Base-by-base conservation (phyloP, 2,113 vertebrate species). In the Podiceps cristatus region DNA sequence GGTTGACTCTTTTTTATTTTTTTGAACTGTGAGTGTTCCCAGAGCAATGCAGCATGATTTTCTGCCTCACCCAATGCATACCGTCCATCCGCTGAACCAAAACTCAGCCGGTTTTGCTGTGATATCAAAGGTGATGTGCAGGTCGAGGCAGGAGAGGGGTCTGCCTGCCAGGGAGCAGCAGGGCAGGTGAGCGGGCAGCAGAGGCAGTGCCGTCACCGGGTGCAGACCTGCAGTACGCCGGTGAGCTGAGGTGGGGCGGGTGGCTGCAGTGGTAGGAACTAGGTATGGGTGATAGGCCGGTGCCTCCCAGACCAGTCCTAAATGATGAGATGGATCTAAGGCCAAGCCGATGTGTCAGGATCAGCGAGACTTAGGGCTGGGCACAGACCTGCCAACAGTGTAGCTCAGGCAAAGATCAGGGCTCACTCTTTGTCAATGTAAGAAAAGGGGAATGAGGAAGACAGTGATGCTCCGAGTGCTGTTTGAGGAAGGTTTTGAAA, bases 311-410 rank as follows among this genome's bases (percentile, higher is more conserved):
- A 37, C 25, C 18, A 19, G 7, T 33, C 47, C 14, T 40, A 72
- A 82, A 55, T 25, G 18, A 37, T 8, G 11, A 47, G 17, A 25
- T 11, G 13, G 47, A 7, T 37, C 15, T 18, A n/a, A n/a, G 8
- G 58, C n/a, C 31, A 49, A 45, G 53, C 7, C 1, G 3, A 13
- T 0, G 1, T 33, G 7, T 47, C 18, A 4, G 64, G 33, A 33
- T 19, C 19, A 47, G 45, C 0, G 10, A 87, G 53, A 23, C 9
- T 25, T 5, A 27, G n/a, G 15, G n/a, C 2, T 18, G 16, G 28
- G 15, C 40, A 69, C 13, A 73, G 35, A 37, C 1, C 10, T 49
- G 22, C 10, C 25, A 10, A 3, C 52, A n/a, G 9, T 9, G 4
- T 10, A 55, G 31, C 12, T 67, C 28, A 18, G 47, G 20, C 10